Evolutionary conservation across 1,140 invertebrate genomes (phyloP).

Genomic region (Neocloeon triangulifer): DNA sequence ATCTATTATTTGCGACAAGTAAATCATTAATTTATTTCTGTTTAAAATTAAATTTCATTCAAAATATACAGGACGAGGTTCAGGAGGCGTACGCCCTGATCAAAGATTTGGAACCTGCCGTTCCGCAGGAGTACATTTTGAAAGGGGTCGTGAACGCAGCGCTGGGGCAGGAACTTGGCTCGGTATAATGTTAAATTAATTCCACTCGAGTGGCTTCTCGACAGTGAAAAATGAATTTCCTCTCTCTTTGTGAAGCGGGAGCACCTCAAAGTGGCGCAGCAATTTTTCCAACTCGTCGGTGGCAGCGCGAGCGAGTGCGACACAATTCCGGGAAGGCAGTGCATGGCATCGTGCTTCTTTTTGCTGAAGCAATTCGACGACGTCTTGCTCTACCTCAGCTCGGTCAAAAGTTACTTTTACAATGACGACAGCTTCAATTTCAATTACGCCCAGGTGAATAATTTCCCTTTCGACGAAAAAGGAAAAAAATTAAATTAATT

Average conservation of each 20-base stretch:
- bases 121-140: constrained; percentile 89
- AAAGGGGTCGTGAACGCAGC: constrained; percentile 90
- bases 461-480: neutral
- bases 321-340: constrained; percentile 81
- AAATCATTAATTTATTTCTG: constrained; percentile 4
- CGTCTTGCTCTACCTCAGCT: constrained; percentile 87
- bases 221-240: neutral
- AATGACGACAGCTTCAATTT: constrained; percentile 95
- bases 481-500: constrained; percentile 1
- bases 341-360: constrained; percentile 94
- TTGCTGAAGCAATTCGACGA: constrained; percentile 87
- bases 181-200: too few species aligned
- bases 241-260: constrained; percentile 23
- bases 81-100: constrained; percentile 76
- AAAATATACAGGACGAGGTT: constrained; percentile 68
- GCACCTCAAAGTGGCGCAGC: constrained; percentile 81
- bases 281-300: constrained; percentile 91
- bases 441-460: constrained; percentile 68
- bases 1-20: constrained; percentile 83
- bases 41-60: constrained; percentile 3
- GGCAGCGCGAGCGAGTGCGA: constrained; percentile 90
- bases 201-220: too few species aligned
- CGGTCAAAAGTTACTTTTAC: constrained; percentile 90
- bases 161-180: constrained; percentile 75
- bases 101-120: constrained; percentile 77